phyloP scores from a whole-genome alignment of 2,888 invertebrate species.

The Leptura quadrifasciata region DNA sequence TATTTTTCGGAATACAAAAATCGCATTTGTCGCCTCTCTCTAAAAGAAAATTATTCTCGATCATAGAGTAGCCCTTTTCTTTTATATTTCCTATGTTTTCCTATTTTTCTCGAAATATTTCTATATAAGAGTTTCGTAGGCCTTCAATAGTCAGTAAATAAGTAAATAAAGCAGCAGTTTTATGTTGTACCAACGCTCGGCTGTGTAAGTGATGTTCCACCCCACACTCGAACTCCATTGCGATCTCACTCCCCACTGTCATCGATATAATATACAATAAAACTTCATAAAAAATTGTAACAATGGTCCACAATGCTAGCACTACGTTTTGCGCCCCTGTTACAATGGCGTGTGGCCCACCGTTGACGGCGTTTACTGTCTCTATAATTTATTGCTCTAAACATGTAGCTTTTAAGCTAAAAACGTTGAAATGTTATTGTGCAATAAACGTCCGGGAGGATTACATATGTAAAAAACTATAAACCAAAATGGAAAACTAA shows the following conservation, averaged over 20 bases:
- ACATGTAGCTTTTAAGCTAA: neutral
- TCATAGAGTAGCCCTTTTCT: too few relatives aligned
- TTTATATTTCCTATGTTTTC: too few relatives aligned
- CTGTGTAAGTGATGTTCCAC: conserved; percentile 50
- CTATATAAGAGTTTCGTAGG: neutral
- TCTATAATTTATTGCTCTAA: conserved; percentile 57
- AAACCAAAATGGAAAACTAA: too few relatives aligned
- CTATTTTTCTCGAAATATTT: too few relatives aligned
- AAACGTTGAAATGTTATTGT: neutral
- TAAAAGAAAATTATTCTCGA: too few relatives aligned
- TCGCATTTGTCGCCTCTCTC: too few relatives aligned
- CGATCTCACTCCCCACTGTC: conserved; percentile 66
- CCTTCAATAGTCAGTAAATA: neutral
- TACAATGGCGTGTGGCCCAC: conserved; percentile 62
- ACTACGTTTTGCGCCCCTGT: conserved; percentile 53
- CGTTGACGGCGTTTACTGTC: conserved; percentile 58
- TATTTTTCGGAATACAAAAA: too few relatives aligned
- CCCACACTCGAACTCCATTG: conserved; percentile 62
- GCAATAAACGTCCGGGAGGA: too few relatives aligned
- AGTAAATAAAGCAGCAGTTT: conserved; percentile 15
- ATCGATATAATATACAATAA: conserved; percentile 64
- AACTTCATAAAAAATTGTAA: conserved; percentile 63
- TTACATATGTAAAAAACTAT: too few relatives aligned
- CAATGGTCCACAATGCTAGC: conserved; percentile 59
- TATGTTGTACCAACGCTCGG: neutral